Percentiles rank a stretch among this genome's conserved stretches.
Conservation (phyloP, 2,888 invertebrate species). For the Mellilla xanthometata region DNA sequence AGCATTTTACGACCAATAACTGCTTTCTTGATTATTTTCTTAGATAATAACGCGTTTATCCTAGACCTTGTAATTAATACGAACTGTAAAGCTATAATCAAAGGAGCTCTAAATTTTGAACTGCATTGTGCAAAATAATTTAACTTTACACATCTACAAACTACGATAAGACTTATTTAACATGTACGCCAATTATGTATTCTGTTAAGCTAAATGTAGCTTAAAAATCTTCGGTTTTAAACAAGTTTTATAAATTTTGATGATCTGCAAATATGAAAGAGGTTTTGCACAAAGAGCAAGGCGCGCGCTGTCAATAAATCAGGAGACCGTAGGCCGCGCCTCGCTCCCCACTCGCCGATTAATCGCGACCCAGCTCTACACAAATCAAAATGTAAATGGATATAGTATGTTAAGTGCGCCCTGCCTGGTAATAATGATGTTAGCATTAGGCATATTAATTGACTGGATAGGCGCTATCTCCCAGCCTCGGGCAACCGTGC, state of each 20-base stretch:
- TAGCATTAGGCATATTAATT: constrained; percentile 83
- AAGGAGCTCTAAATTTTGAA: no score
- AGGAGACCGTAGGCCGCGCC: constrained; percentile 64
- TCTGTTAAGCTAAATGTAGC: no score
- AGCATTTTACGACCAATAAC: constrained; percentile 53
- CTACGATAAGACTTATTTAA: no score
- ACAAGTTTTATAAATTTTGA: not conserved
- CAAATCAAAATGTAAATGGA: constrained; percentile 82
- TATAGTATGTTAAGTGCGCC: constrained; percentile 80
- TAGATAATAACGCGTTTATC: constrained; percentile 32
- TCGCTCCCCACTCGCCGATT: constrained; percentile 70
- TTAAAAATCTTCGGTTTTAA: no score
- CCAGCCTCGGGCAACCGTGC: constrained; percentile 55
- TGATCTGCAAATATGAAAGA: constrained; percentile 23
- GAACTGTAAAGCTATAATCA: no score
- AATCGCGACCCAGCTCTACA: constrained; percentile 74
- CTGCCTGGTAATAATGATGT: constrained; percentile 81
- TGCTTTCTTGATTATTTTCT: constrained; percentile 46
- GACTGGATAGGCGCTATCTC: constrained; percentile 75
- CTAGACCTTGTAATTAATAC: constrained; percentile 23
- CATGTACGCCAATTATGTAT: no score
- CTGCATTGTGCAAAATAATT: no score
- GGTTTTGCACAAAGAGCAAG: constrained; percentile 23
- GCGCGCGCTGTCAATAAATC: constrained; percentile 62
- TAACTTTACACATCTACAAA: no score